phyloP scores from a whole-genome alignment of 2,797 vertebrate species.

The Pseudotriccus pelzelni region DNA sequence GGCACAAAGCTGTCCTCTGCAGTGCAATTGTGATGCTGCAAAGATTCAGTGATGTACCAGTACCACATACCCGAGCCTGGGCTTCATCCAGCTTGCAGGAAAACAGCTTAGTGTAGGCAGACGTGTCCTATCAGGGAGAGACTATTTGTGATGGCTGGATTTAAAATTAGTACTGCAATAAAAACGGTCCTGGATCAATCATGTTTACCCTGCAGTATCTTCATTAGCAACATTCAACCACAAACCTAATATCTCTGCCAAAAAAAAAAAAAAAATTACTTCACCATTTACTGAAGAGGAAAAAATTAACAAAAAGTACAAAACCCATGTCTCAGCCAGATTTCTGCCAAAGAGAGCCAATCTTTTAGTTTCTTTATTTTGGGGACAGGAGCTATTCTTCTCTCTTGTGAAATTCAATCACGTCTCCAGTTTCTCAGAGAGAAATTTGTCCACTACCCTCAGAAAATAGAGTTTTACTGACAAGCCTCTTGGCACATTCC shows the following conservation, averaged over 20 bases:
- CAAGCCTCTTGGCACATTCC: neutral
- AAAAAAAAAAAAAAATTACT: neutral
- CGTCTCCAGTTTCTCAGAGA: neutral
- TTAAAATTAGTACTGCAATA: neutral
- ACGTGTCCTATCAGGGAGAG: neutral
- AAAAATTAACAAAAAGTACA: neutral
- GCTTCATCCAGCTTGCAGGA: neutral
- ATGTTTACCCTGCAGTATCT: neutral
- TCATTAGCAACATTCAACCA: neutral
- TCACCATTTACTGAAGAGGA: neutral
- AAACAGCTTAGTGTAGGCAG: neutral
- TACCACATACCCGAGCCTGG: neutral
- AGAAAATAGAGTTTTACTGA: neutral
- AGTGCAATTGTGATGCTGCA: neutral
- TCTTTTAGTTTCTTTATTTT: neutral
- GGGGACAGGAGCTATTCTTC: neutral
- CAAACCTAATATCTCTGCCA: neutral
- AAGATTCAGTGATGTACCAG: neutral
- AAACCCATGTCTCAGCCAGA: neutral
- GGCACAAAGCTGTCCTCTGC: neutral
- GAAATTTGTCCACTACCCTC: neutral
- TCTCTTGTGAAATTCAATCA: neutral
- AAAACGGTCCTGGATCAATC: neutral
- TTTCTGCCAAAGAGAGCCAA: neutral
- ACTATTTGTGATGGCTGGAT: neutral